phyloP scores from a whole-genome alignment of 2,797 vertebrate species.

The Petrocephalus sullivani region DNA sequence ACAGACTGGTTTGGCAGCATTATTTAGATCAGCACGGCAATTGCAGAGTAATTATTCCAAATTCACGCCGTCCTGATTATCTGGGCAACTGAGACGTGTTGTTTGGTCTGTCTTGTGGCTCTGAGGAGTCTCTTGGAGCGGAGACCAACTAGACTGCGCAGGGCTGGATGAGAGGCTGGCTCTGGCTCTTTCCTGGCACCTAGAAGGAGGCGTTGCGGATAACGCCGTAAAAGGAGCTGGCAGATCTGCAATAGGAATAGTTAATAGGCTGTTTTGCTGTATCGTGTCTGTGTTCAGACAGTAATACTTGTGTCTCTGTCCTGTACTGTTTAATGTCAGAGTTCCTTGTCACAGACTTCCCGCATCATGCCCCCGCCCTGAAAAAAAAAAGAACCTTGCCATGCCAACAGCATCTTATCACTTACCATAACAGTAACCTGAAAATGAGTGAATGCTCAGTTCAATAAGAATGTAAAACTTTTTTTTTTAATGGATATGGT shows the following conservation, averaged over 20 bases:
- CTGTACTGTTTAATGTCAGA: background rate
- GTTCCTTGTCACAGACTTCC: background rate
- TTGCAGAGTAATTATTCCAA: constrained; percentile 3
- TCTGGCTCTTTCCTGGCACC: background rate
- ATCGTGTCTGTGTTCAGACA: background rate
- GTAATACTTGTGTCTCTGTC: background rate
- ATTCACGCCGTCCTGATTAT: background rate
- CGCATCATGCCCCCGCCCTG: too few species aligned
- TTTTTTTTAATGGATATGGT: background rate
- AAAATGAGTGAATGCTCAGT: background rate
- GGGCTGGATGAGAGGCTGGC: background rate
- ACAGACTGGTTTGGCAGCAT: background rate
- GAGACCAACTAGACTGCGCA: background rate
- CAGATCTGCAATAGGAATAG: constrained; percentile 7
- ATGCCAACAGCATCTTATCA: background rate
- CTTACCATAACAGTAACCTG: background rate
- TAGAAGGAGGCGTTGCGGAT: background rate
- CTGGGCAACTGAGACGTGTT: background rate
- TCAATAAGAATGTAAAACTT: background rate
- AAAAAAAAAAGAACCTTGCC: background rate
- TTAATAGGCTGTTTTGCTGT: background rate
- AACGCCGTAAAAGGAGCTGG: background rate
- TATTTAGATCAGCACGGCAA: background rate
- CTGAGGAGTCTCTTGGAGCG: background rate
- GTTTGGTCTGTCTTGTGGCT: background rate